Conservation (phyloP, 2,888 invertebrate genomes). For the Dynastes maya region DNA sequence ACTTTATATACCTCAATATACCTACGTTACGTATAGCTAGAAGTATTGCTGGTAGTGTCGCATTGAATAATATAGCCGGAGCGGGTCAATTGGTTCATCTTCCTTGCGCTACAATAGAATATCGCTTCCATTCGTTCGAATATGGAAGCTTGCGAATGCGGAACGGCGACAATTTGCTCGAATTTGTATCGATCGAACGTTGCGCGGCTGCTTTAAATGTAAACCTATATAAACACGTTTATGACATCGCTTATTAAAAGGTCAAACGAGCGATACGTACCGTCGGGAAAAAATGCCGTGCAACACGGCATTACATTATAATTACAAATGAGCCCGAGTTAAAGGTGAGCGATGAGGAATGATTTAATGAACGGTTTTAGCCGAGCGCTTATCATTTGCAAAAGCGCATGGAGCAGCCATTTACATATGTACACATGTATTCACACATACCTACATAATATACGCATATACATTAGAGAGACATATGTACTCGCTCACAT, state of each 20-base stretch:
- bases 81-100: constrained; percentile 15
- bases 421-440: too few relatives aligned
- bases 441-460: too few relatives aligned
- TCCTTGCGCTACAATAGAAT: background rate
- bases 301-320: background rate
- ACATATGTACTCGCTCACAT: too few relatives aligned
- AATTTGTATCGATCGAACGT: constrained; percentile 21
- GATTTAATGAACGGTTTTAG: constrained; percentile 4
- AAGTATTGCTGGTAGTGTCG: background rate
- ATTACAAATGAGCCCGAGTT: background rate
- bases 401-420: background rate
- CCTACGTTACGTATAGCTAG: constrained; percentile 2
- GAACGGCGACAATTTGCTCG: constrained; percentile 20
- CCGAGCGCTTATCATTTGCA: background rate
- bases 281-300: constrained; percentile 11
- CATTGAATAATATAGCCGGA: background rate
- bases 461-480: too few relatives aligned
- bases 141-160: background rate
- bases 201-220: background rate
- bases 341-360: constrained; percentile 1
- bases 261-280: constrained; percentile 30
- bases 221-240: constrained; percentile 18
- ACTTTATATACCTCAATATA: constrained; percentile 7
- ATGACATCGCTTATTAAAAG: constrained; percentile 26
- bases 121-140: constrained; percentile 15